A percentile compares a stretch with the other conserved stretches of the same genome.
phyloP scores from a whole-genome alignment of 2,113 vertebrate genomes.

The Stegastes partitus region DNA sequence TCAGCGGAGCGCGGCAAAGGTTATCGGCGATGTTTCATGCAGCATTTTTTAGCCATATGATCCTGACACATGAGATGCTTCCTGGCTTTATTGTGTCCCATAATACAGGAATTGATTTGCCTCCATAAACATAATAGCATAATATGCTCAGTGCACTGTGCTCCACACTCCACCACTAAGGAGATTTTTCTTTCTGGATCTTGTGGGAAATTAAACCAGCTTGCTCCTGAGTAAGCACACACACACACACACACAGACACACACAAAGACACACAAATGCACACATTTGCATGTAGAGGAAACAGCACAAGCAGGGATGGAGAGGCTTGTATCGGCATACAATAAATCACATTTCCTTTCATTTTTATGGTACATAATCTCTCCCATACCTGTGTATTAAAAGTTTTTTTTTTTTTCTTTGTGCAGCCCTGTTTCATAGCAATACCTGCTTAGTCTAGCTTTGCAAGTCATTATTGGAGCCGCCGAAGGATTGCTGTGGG shows the following conservation, averaged over 20 bases:
- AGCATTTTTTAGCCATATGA: constrained; percentile 41
- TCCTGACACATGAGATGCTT: constrained; percentile 45
- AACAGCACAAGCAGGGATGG: constrained; percentile 24
- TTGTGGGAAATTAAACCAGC: constrained; percentile 80
- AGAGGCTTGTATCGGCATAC: constrained; percentile 7
- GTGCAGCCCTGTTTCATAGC: constrained; percentile 33
- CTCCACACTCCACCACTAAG: constrained; percentile 54
- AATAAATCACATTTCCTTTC: constrained; percentile 16
- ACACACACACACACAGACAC: constrained; percentile 19
- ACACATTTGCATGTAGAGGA: constrained; percentile 18
- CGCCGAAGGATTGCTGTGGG: constrained; percentile 45
- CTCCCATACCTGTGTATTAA: constrained; percentile 8
- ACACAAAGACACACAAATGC: not conserved
- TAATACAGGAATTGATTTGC: constrained; percentile 75
- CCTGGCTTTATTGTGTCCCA: constrained; percentile 56
- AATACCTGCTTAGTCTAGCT: constrained; percentile 54
- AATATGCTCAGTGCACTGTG: constrained; percentile 75
- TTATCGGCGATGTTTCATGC: constrained; percentile 37
- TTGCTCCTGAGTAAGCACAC: constrained; percentile 47
- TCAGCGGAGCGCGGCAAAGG: constrained; percentile 7
- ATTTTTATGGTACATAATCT: constrained; percentile 7
- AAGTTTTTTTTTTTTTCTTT: constrained; percentile 5
- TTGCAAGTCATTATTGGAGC: constrained; percentile 60
- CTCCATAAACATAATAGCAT: constrained; percentile 76
- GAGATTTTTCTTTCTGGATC: constrained; percentile 76